Evolutionary conservation across 2,888 invertebrate species (phyloP), one percentile per base, ranked within the genome.

Genomic region (Neocrepidodera transversa): DNA sequence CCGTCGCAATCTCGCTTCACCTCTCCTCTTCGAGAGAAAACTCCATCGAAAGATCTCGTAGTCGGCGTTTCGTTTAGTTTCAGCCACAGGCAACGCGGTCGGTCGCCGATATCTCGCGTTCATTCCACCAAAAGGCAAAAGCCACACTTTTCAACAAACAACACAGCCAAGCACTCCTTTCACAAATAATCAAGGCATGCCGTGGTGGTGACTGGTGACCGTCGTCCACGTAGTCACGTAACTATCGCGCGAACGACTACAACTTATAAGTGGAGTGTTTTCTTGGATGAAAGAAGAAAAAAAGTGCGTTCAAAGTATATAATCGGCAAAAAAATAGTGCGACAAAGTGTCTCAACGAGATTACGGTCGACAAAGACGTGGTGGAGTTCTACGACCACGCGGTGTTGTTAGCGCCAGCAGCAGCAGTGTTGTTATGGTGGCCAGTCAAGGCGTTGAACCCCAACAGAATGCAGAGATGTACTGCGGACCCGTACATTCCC

Each of bases 401-500:
- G 68, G 73, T 68, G 71, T n/a, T n/a, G n/a, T 73, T 70, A 26
- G 45, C 26, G 26, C 43, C 43, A 43, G 43, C 43, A 43, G 43
- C 43, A 43, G 23, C 43, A 43, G 43, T 43, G 43, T 26, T 45
- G 76, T 74, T 62, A 80, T 80, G 80, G 80, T 80, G 70, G 79
- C 80, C 71, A 79, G 79, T 73, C 79, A 79, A 68, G 78, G 76
- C 74, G 78, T 79, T 65, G 78, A 78, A 68, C 68, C 74, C 65
- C 78, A 78, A 71, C 78, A 80, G 76, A 71, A 73, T 71, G 71
- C 72, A 54, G 73, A 73, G 54, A 79, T 80, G 79, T 80, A 80
- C 74, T 79, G 79, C 71, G 74, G 76, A 62, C 80, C 81, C 75
- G 68, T 76, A 59, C 72, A 73, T 62, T 72, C 76, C 78, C 84